Base-by-base conservation (phyloP, 2,888 invertebrate species). In the Epirrhoe alternata region DNA sequence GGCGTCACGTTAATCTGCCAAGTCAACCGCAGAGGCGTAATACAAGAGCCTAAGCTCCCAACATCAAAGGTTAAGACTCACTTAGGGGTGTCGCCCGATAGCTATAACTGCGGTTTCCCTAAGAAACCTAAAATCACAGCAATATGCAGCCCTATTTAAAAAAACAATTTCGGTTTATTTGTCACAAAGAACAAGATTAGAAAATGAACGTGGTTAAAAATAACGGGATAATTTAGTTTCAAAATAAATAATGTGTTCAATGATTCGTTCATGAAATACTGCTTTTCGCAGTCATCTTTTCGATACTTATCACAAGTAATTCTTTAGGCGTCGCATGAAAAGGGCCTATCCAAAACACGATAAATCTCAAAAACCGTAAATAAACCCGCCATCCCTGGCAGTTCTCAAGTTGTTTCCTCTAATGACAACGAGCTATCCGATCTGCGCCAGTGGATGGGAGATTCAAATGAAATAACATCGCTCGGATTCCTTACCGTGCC, bases 391-490 rank as follows among this genome's bases (percentile, higher is more conserved):
- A 63, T 53, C 55, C 64, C 58, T 63, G 52, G 30, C 50, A 24
- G 57, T 45, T 62, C 61, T 65, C 67, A 57, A 71, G 65, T 66
- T 66, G 63, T 68, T 59, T 68, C 51, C 59, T 63, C 56, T 70
- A 68, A 67, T 66, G 68, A 64, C 69, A 66, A 59, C 68, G 64
- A 67, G 65, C 65, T 66, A 69, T 73, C 70, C 62, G 71, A 73
- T 71, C 53, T 62, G 63, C 66, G 60, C 68, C 68, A 64, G 47
- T 69, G 68, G 71, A 66, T 69, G 68, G 70, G 64, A 75, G 70
- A 72, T 72, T 71, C 67, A 74, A 76, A 77, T 72, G 74, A 74
- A 77, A 78, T 77, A 77, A 73, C 70, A 72, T 68, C 53, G 63
- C 61, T 62, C 33, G 57, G 58, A 72, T 74, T 72, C 73, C 72